Conservation (phyloP, 2,113 vertebrate genomes). For the Aspiorhynchus laticeps region DNA sequence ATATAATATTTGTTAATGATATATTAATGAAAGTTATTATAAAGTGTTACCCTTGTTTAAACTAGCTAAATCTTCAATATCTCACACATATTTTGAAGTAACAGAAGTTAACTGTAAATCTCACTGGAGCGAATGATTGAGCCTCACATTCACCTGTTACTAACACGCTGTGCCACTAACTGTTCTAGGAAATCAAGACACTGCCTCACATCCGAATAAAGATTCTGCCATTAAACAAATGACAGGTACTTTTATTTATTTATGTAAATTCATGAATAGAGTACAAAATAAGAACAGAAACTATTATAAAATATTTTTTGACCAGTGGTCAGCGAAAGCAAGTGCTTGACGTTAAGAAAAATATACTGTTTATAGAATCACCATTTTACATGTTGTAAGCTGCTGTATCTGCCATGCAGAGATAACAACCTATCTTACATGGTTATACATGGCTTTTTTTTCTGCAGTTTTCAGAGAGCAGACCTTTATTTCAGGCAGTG, state of each 20-base stretch:
- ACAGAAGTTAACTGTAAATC: neutral
- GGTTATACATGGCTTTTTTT: neutral
- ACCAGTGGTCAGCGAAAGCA: neutral
- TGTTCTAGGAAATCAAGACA: constrained; percentile 4
- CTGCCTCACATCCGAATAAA: neutral
- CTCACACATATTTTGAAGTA: neutral
- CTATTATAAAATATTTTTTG: neutral
- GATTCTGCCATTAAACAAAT: neutral
- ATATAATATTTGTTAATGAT: no score
- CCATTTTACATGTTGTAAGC: neutral
- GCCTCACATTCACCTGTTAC: constrained; percentile 14
- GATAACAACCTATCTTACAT: no score
- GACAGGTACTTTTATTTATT: neutral
- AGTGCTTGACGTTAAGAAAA: no score
- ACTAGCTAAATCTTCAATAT: neutral
- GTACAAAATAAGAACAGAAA: neutral
- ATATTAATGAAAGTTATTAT: no score
- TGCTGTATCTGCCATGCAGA: no score
- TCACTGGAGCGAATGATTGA: neutral
- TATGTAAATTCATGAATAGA: neutral
- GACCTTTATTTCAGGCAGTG: neutral
- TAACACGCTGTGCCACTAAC: constrained; percentile 44
- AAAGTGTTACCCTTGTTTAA: neutral
- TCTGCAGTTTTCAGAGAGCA: neutral
- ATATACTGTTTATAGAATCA: neutral